Evolutionary conservation across 2,113 vertebrate species (phyloP), one percentile per base, ranked within the genome.

Genomic region (Hemiprocne comata): DNA sequence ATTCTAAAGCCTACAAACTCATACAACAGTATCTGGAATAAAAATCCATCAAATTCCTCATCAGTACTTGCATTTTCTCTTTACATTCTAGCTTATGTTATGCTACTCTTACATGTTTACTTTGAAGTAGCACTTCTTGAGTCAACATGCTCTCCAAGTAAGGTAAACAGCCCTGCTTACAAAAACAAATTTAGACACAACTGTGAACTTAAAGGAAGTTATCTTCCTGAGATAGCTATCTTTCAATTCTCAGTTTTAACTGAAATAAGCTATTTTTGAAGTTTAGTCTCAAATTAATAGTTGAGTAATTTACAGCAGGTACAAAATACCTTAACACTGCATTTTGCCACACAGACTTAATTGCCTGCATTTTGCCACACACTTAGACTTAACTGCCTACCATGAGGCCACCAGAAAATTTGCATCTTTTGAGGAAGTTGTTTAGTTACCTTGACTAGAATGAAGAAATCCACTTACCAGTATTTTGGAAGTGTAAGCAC

Each of bases 401-500:
- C 25, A n/a, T 2, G 6, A 33, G 34, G 38, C 42, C 31, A 66
- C 50, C 50, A 91, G 26, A 71, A 20, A 46, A 50, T 28, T 55
- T 55, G 29, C 38, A 79, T 40, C 28, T 85, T 85, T 65, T 76
- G 31, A 53, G 17, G 20, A 66, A 85, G 60, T 50, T 51, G 17
- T 50, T 93, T n/a, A 80, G 18, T 57, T 66, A 65, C 20, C 57
- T 34, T 75, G 18, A 85, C 23, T 58, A n/a, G 24, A 91, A 69
- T 74, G 54, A 92, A 84, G 61, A 84, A 92, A 81, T 76, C 5
- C 64, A 80, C 98, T 96, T 98, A 99, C 99, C 99, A 99, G 97
- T 96, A 99, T 99, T 97, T 99, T 99, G 72, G 99, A 99, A 78
- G 99, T 99, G 93, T 99, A 99, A 97, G 99, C 99, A 97, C 98